Evolutionary conservation across 2,113 vertebrate species (phyloP).

Genomic region (Orycteropus afer): DNA sequence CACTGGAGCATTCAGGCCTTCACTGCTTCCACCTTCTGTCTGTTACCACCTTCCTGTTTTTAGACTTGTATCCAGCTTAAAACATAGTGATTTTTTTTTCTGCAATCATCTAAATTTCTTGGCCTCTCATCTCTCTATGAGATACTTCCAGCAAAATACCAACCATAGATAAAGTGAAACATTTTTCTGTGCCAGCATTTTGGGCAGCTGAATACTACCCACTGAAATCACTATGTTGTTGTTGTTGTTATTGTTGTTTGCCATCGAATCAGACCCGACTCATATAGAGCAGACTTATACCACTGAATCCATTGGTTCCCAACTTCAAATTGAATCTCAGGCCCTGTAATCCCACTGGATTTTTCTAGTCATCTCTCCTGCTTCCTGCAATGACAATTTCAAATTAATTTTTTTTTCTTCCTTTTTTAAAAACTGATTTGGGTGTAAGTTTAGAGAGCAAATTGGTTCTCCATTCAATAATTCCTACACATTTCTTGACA

Average conservation of each 20-base stretch:
- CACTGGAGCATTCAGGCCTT: background rate
- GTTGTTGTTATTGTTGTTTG: too few relatives aligned
- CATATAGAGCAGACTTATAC: background rate
- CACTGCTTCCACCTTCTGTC: background rate
- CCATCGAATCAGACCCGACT: background rate
- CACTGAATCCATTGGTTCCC: background rate
- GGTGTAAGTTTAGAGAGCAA: too few relatives aligned
- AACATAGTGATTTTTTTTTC: background rate
- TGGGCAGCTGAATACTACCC: background rate
- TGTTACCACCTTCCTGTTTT: background rate
- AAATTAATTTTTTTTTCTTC: too few relatives aligned
- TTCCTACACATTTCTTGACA: too few relatives aligned
- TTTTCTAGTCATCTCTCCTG: slow-evolving; percentile 21
- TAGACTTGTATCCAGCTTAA: background rate
- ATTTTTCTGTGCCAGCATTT: background rate
- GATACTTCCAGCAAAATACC: background rate
- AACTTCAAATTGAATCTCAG: background rate
- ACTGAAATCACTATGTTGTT: background rate
- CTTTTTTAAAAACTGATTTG: too few relatives aligned
- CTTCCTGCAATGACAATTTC: background rate
- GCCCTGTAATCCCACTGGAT: background rate
- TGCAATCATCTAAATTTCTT: slow-evolving; percentile 14
- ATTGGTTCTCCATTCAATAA: too few relatives aligned
- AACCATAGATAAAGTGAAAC: slow-evolving; percentile 6
- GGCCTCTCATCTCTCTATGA: slow-evolving; percentile 1